Evolutionary conservation across 1,140 invertebrate genomes (phyloP).

Genomic region (Atta colombica): DNA sequence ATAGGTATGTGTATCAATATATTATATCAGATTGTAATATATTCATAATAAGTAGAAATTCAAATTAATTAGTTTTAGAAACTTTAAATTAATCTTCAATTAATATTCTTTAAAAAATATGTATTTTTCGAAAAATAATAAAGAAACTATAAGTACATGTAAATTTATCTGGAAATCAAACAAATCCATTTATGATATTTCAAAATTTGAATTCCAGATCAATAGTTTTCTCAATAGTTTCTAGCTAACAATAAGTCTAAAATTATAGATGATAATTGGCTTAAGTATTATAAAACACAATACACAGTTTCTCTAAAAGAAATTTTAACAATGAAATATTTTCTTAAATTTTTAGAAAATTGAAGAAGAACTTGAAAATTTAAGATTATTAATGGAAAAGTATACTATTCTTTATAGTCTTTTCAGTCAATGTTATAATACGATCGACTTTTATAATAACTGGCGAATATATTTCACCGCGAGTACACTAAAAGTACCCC

Average conservation of each 20-base stretch:
- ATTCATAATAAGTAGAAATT: neutral
- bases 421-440: neutral
- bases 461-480: conserved; percentile 13
- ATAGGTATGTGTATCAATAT: neutral
- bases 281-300: neutral
- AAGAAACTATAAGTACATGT: neutral
- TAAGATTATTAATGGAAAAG: neutral
- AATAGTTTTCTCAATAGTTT: neutral
- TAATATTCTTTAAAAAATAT: neutral
- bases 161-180: neutral
- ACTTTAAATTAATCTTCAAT: neutral
- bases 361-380: neutral
- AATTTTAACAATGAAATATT: conserved; percentile 2
- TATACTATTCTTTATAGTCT: neutral
- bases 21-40: neutral
- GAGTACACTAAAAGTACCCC: neutral
- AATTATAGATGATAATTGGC: neutral
- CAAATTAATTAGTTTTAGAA: neutral
- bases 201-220: neutral
- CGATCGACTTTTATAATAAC: conserved; percentile 27
- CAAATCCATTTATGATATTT: neutral
- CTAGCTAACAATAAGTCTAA: neutral
- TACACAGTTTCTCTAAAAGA: neutral
- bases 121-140: neutral
- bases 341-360: neutral